These are phyloP conservation scores for pig (Sus scrofa) DNA, from an alignment of 2,113 vertebrate genomes.

Conservation along the genomic window T2T-Sscrofa CM000818.6:31896001-31896500, in stretches of 20 bases:
- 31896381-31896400: not conserved
- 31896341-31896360: constrained; percentile 5
- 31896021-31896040: not conserved
- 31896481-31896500: not conserved
- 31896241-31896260: constrained; percentile 5
- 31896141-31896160: not conserved
- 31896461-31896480: not conserved
- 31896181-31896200: not conserved
- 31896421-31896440: not conserved
- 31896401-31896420: not conserved
- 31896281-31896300: not conserved
- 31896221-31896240: not conserved
- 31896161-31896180: not conserved
- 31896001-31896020: not conserved
- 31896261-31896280: not conserved
- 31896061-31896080: not conserved
- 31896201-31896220: not conserved
- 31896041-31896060: not conserved
- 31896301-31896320: not conserved
- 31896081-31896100: not conserved
- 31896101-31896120: not conserved
- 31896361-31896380: not conserved
- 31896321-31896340: not conserved
- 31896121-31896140: not conserved
- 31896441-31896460: not conserved